A percentile compares a stretch with the other conserved stretches of the same genome.
phyloP scores from a whole-genome alignment of 2,113 vertebrate species.

The Phrynocephalus versicolor region DNA sequence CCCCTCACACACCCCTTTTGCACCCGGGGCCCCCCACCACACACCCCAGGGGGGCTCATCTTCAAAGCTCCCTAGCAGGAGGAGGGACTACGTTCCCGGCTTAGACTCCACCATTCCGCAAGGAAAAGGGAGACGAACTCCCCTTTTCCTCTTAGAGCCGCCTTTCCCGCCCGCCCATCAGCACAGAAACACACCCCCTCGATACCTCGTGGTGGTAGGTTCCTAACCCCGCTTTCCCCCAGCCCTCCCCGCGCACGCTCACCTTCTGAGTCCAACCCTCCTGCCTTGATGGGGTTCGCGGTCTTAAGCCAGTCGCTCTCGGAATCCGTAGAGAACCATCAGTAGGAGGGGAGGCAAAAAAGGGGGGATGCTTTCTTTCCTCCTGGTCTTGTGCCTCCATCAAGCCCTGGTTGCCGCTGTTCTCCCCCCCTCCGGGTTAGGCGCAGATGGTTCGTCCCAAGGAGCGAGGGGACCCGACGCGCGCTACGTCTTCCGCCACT shows the following conservation, averaged over 20 bases:
- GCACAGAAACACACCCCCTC: not conserved
- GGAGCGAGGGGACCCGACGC: conserved; percentile 52
- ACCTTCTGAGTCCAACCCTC: conserved; percentile 49
- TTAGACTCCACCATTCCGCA: conserved; percentile 34
- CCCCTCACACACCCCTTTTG: no score
- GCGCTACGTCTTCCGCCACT: conserved; percentile 43
- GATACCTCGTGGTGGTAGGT: conserved; percentile 6
- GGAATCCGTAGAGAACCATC: not conserved
- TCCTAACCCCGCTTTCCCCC: not conserved
- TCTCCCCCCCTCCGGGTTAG: conserved; percentile 5
- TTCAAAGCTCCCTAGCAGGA: not conserved
- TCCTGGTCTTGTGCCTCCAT: not conserved
- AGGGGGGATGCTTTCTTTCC: not conserved
- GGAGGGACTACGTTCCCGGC: conserved; percentile 2
- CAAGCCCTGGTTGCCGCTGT: not conserved
- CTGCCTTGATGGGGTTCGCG: conserved; percentile 26
- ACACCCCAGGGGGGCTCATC: not conserved
- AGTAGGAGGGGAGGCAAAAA: conserved; percentile 4
- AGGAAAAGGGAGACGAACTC: not conserved
- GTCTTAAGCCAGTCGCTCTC: not conserved
- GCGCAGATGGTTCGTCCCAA: conserved; percentile 59
- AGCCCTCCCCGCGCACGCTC: conserved; percentile 33
- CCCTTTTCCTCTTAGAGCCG: not conserved
- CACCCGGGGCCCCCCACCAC: no score
- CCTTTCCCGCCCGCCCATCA: not conserved